Conservation (phyloP, 2,113 vertebrate genomes). For the Caretta caretta region DNA sequence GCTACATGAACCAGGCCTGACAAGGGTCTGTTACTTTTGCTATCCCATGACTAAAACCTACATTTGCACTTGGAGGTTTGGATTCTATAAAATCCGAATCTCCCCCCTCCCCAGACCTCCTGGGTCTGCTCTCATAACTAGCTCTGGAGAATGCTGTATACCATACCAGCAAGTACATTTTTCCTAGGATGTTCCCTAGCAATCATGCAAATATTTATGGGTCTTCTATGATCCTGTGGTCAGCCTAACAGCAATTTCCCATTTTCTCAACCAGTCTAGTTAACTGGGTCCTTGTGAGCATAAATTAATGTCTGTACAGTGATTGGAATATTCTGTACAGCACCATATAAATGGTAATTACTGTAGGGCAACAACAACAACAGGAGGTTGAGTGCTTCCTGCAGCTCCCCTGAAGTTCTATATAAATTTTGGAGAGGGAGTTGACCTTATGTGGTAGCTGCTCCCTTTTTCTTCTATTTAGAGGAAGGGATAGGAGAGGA, state of each 20-base stretch:
- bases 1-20: neutral
- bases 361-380: too few relatives aligned
- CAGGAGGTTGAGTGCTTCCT: fast-evolving
- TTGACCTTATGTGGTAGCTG: neutral
- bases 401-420: neutral
- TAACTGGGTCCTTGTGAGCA: neutral
- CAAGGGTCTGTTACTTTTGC: neutral
- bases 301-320: neutral
- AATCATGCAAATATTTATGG: neutral
- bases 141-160: neutral
- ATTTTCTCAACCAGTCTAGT: neutral
- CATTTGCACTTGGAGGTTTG: neutral
- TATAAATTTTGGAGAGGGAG: neutral
- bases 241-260: neutral
- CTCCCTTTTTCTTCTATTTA: neutral
- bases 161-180: neutral
- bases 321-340: neutral
- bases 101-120: neutral
- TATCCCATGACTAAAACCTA: fast-evolving
- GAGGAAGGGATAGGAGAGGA: neutral
- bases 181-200: neutral
- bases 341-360: neutral
- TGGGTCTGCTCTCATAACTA: fast-evolving
- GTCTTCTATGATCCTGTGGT: neutral
- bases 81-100: neutral